These are phyloP conservation scores for Muscicapa striata DNA, from an alignment of 2,797 vertebrate species.

Conservation along the genomic window DNA sequence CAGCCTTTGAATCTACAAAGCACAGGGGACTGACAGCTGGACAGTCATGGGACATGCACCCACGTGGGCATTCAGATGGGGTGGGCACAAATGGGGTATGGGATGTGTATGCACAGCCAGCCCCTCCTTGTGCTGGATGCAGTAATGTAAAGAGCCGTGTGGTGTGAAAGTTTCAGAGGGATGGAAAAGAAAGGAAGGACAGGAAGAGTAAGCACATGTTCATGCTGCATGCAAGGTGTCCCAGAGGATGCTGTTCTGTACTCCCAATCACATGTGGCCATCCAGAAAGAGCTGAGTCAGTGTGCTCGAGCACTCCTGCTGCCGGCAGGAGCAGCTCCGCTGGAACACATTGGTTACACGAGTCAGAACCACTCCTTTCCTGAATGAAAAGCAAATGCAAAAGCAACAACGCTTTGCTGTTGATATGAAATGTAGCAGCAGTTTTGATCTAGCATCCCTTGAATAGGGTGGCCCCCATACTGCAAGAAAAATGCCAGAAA, in stretches of 20 bases:
- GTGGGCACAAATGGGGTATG: rapidly evolving
- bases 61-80: background rate
- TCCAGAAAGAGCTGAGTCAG: constrained; percentile 35
- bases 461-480: background rate
- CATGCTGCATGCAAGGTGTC: background rate
- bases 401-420: background rate
- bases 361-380: background rate
- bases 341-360: rapidly evolving
- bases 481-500: constrained; percentile 22
- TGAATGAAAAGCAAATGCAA: background rate
- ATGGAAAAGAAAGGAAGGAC: background rate
- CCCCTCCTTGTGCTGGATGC: background rate
- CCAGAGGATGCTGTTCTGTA: background rate
- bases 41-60: rapidly evolving
- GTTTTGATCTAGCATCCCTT: background rate
- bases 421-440: background rate
- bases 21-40: background rate
- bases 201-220: background rate
- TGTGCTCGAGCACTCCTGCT: background rate
- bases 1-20: background rate
- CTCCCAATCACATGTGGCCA: background rate
- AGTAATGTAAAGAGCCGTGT: background rate
- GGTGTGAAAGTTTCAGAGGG: background rate
- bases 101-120: background rate
- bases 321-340: rapidly evolving